Base-by-base conservation (phyloP, 2,888 invertebrate species). In the Mythimna albipuncta region DNA sequence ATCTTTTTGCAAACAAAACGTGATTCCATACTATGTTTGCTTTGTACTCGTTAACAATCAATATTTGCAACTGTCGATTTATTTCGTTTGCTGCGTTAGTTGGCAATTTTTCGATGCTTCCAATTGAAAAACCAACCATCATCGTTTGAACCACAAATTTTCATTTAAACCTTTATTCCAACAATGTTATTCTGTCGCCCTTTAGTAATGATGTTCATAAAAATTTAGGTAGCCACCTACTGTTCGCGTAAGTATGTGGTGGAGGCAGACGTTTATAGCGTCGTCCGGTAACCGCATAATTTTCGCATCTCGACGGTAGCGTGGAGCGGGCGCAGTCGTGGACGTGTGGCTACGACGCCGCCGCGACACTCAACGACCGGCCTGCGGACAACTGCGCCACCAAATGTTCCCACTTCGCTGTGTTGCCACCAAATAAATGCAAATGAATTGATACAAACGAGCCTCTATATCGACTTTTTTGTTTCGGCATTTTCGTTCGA, bases 221-320 rank as follows among this genome's bases (percentile, higher is more conserved):
- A 67, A 64, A 67, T 67, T 64, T 79, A 83, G 64, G 52, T 62
- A 61, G 41, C 66, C 62, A 61, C 65, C 41, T 35, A 55, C 64
- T 54, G 64, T 55, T 38, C 38, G 57, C 72, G 64, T 77, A 44
- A 67, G 35, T 64, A 62, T 65, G 69, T 72, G 69, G 75, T 78
- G 77, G 79, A 84, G 85, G 82, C 81, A 69, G 85, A 81, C 87
- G 87, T 89, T 89, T 89, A 91, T 89, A 84, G 82, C 82, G 72
- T 76, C 81, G 87, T 86, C 86, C 88, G 87, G 82, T 80, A 78
- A 85, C 91, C 91, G 92, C 89, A 94, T 94, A 93, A 93, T 94
- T 91, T 93, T 91, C 91, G 84, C 93, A 87, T 88, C 83, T 82
- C 77, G 69, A 52, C 72, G 69, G 66, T 11, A 44, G 44, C 11